These are phyloP conservation scores for Colossoma macropomum DNA, from an alignment of 2,113 vertebrate genomes.

Conservation along the genomic window DNA sequence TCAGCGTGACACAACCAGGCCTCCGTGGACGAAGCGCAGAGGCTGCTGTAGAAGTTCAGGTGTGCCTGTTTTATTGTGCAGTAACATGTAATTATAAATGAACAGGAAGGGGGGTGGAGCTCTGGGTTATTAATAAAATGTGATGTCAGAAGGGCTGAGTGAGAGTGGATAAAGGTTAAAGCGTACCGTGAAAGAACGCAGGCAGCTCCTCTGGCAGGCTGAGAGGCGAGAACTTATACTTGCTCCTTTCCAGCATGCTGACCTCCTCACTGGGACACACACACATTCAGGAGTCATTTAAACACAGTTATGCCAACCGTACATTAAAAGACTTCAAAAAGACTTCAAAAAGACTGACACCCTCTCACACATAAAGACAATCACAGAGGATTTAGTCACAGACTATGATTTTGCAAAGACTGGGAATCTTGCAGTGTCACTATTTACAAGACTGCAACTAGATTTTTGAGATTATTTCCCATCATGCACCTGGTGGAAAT, in stretches of 20 bases:
- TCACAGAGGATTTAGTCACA: no score
- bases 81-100: not conserved
- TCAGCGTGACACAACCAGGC: not conserved
- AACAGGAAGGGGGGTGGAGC: not conserved
- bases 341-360: no score
- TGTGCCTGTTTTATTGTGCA: not conserved
- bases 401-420: no score
- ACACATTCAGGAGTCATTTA: constrained; percentile 29
- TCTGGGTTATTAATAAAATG: not conserved
- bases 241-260: constrained; percentile 90
- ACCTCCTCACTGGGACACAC: constrained; percentile 85
- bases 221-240: constrained; percentile 91
- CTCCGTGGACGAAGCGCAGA: not conserved
- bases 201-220: constrained; percentile 82
- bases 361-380: no score
- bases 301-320: no score
- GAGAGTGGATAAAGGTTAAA: not conserved
- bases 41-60: not conserved
- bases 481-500: no score
- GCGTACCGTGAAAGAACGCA: constrained; percentile 86
- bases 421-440: no score
- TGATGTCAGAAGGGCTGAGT: not conserved
- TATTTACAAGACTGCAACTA: no score
- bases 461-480: no score
- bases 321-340: no score